Conservation (phyloP, 2,113 vertebrate genomes). For the Triplophysa tibetana region DNA sequence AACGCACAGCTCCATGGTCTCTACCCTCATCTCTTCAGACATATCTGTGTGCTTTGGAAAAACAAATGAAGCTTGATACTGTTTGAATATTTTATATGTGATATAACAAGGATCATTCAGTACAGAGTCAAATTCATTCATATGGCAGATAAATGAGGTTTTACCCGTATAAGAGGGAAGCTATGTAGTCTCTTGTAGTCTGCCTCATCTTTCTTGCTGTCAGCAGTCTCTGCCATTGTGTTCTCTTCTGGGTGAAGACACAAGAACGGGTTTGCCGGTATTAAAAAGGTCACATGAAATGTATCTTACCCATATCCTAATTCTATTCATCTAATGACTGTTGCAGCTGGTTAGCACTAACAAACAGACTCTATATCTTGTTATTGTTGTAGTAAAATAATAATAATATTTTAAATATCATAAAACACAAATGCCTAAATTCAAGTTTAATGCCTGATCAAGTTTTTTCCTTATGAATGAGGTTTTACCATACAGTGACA, state of each 20-base stretch:
- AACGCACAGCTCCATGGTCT: constrained; percentile 97
- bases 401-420: too few species aligned
- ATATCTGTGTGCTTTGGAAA: constrained; percentile 88
- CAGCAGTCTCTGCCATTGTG: constrained; percentile 75
- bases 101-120: background rate
- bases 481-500: too few species aligned
- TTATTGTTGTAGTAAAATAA: too few species aligned
- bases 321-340: background rate
- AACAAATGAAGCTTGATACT: constrained; percentile 25
- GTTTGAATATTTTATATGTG: background rate
- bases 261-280: background rate
- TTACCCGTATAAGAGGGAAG: constrained; percentile 94
- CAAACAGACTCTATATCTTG: background rate
- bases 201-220: constrained; percentile 92
- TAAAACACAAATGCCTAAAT: too few species aligned
- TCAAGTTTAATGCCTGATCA: too few species aligned
- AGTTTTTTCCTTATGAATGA: too few species aligned
- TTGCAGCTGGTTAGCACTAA: background rate
- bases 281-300: background rate
- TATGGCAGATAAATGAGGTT: background rate
- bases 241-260: constrained; percentile 52
- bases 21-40: constrained; percentile 95
- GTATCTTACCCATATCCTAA: background rate
- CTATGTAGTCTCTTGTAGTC: constrained; percentile 93
- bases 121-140: background rate